Evolutionary conservation across 2,113 vertebrate genomes (phyloP).

Genomic region (Anguilla japonica): DNA sequence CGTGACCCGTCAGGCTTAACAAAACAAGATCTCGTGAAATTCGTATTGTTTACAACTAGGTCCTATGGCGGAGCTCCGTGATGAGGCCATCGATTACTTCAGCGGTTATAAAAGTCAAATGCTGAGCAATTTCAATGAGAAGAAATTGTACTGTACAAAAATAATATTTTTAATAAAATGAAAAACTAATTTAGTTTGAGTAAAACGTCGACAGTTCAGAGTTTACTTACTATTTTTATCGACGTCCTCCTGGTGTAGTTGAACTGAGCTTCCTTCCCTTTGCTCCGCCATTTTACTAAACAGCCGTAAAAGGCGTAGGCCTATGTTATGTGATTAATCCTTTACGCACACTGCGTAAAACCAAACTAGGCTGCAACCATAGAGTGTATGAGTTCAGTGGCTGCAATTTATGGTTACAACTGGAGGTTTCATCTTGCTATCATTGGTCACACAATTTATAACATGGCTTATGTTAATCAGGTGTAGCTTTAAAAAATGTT

Average conservation of each 20-base stretch:
- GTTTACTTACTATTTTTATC: conserved; percentile 60
- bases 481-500: too few species aligned
- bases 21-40: neutral
- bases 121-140: conserved; percentile 6
- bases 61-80: conserved; percentile 74
- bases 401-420: neutral
- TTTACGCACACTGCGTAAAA: conserved; percentile 24
- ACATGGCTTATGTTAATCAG: too few species aligned
- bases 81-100: conserved; percentile 65
- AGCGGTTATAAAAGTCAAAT: conserved; percentile 53
- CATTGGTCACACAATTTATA: too few species aligned
- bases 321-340: neutral
- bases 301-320: conserved; percentile 31
- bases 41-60: conserved; percentile 54
- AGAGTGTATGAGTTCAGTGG: too few species aligned
- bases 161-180: neutral
- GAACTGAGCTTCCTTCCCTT: conserved; percentile 53
- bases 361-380: neutral
- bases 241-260: conserved; percentile 73
- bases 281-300: conserved; percentile 71
- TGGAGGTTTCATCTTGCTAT: neutral
- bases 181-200: conserved; percentile 12
- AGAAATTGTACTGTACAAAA: neutral
- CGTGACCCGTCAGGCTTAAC: neutral
- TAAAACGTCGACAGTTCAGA: neutral